Percentiles rank a stretch among this genome's conserved stretches.
phyloP scores from a whole-genome alignment of 2,888 invertebrate genomes.

The Sinohyriopsis cumingii region DNA sequence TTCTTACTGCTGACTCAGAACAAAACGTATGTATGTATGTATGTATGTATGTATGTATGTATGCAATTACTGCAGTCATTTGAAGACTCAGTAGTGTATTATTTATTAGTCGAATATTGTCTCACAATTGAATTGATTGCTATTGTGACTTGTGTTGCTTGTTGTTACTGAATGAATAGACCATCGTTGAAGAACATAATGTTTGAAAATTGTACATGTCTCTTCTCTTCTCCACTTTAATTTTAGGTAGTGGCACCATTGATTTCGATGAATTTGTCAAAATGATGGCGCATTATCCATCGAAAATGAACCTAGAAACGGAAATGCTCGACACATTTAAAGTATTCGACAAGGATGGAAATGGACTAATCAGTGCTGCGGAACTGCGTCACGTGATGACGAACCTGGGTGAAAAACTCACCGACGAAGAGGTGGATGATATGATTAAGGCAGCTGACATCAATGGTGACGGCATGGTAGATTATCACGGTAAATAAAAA shows the following conservation, averaged over 20 bases:
- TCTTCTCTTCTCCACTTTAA: background rate
- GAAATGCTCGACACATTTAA: conserved; percentile 49
- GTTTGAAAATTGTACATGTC: no score
- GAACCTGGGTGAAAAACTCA: conserved; percentile 19
- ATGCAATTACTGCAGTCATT: no score
- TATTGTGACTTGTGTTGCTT: no score
- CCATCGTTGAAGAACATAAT: no score
- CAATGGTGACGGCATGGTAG: conserved; percentile 21
- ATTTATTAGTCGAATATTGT: no score
- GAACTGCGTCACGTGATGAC: conserved; percentile 21
- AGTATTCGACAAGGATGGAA: conserved; percentile 45
- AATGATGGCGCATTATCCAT: conserved; percentile 44
- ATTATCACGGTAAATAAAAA: conserved; percentile 14
- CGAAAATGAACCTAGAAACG: conserved; percentile 38
- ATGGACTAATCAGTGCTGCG: conserved; percentile 39
- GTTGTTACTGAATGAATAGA: no score
- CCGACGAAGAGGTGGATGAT: conserved; percentile 20
- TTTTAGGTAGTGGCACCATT: conserved; percentile 41
- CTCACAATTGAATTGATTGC: no score
- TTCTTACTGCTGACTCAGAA: no score
- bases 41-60: no score
- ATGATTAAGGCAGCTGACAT: conserved; percentile 23
- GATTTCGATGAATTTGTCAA: conserved; percentile 50
- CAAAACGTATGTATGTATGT: no score
- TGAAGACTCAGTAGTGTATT: no score